A percentile compares a stretch with the other conserved stretches of the same genome.
phyloP scores from a whole-genome alignment of 2,113 vertebrate genomes.

The Bostrychus sinensis region DNA sequence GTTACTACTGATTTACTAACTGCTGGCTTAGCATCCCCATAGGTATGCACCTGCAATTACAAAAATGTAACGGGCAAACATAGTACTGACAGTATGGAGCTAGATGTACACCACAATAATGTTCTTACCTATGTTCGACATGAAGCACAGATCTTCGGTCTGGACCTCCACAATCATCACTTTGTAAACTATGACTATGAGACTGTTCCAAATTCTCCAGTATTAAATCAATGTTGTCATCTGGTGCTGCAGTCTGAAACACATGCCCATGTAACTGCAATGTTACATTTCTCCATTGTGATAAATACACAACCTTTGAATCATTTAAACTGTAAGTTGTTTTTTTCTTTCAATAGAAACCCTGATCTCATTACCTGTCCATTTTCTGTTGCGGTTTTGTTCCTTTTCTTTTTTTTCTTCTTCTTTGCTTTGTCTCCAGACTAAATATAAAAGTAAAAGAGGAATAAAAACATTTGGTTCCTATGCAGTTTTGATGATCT shows the following conservation, averaged over 20 bases:
- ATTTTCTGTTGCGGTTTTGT: conserved; percentile 75
- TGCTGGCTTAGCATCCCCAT: not conserved
- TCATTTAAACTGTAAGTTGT: not conserved
- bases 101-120: no score
- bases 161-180: conserved; percentile 52
- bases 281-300: not conserved
- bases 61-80: conserved; percentile 1
- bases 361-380: conserved; percentile 75
- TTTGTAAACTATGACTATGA: conserved; percentile 75
- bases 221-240: conserved; percentile 87
- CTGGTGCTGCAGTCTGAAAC: conserved; percentile 70
- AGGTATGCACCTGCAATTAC: not conserved
- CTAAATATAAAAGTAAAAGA: conserved; percentile 10
- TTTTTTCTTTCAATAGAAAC: not conserved
- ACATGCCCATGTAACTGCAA: not conserved
- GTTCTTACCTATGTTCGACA: conserved; percentile 90
- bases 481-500: not conserved
- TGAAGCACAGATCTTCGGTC: conserved; percentile 84
- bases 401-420: conserved; percentile 95
- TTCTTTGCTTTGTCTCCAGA: conserved; percentile 80
- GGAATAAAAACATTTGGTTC: not conserved
- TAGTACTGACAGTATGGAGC: not conserved
- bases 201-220: conserved; percentile 85
- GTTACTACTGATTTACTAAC: not conserved
- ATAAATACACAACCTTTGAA: not conserved